Percentiles rank a stretch among this genome's conserved stretches.
Conservation (phyloP, 2,888 invertebrate genomes). For the Acrobasis consociella region DNA sequence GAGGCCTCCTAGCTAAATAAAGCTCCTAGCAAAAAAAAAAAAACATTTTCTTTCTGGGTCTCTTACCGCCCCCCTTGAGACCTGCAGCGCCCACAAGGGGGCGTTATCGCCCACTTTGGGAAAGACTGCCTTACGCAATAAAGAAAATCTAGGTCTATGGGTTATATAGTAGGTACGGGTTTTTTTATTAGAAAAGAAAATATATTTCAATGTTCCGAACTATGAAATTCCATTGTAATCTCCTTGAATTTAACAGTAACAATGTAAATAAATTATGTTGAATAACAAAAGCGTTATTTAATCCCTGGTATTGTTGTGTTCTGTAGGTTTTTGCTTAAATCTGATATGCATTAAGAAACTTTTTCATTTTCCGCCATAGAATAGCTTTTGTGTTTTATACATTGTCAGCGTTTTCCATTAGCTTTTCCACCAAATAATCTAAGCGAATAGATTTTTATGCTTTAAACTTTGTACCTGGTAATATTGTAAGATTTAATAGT, state of each 20-base stretch:
- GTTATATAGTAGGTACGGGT: too few relatives aligned
- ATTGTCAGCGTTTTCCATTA: background rate
- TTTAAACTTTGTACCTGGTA: background rate
- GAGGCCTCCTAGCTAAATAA: too few relatives aligned
- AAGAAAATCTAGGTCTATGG: too few relatives aligned
- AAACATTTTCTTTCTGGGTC: too few relatives aligned
- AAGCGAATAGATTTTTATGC: background rate
- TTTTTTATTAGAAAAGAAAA: too few relatives aligned
- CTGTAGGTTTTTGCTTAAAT: background rate
- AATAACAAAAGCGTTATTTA: background rate
- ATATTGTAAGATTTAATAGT: background rate
- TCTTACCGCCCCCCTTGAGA: too few relatives aligned
- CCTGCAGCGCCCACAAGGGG: too few relatives aligned
- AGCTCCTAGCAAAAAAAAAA: too few relatives aligned
- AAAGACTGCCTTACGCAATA: too few relatives aligned
- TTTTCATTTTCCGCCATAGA: background rate
- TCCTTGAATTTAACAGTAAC: background rate
- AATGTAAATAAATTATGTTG: background rate
- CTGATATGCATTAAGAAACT: background rate
- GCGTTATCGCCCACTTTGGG: too few relatives aligned
- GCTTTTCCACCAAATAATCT: background rate
- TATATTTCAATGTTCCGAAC: too few relatives aligned
- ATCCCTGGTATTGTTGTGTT: background rate
- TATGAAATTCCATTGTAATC: too few relatives aligned
- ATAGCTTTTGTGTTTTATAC: background rate